Conservation (phyloP, 2,888 invertebrate species). For the Cheilosia impressa region DNA sequence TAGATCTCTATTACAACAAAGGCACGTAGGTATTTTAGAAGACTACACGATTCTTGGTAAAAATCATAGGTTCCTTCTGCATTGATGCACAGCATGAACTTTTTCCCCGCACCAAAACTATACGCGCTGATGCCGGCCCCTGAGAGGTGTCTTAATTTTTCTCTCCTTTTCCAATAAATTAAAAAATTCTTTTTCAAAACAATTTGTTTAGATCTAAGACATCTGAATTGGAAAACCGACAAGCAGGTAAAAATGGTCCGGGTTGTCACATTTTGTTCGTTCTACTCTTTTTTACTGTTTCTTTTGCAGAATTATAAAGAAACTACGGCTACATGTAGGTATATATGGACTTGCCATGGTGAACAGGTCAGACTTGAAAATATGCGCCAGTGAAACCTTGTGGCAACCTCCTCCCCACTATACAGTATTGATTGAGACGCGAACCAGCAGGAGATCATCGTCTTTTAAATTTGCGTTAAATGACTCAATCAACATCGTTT, state of each 20-base stretch:
- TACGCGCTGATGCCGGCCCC: neutral
- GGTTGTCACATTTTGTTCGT: constrained; percentile 12
- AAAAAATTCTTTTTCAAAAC: neutral
- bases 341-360: no score
- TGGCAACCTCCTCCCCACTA: neutral
- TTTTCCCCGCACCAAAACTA: constrained; percentile 3
- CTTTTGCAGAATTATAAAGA: constrained; percentile 4
- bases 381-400: constrained; percentile 1
- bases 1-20: constrained; percentile 3
- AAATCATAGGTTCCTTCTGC: neutral
- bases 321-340: neutral
- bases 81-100: constrained; percentile 25
- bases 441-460: constrained; percentile 34
- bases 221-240: constrained; percentile 11
- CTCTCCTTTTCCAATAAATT: constrained; percentile 7
- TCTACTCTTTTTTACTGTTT: neutral
- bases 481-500: constrained; percentile 33
- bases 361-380: constrained; percentile 3
- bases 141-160: constrained; percentile 21
- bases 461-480: constrained; percentile 27
- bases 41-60: constrained; percentile 2
- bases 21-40: neutral
- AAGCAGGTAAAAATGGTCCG: constrained; percentile 26
- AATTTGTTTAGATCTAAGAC: constrained; percentile 14
- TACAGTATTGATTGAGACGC: constrained; percentile 10